Evolutionary conservation across 2,888 invertebrate species (phyloP).

Genomic region (Odontothrips loti): DNA sequence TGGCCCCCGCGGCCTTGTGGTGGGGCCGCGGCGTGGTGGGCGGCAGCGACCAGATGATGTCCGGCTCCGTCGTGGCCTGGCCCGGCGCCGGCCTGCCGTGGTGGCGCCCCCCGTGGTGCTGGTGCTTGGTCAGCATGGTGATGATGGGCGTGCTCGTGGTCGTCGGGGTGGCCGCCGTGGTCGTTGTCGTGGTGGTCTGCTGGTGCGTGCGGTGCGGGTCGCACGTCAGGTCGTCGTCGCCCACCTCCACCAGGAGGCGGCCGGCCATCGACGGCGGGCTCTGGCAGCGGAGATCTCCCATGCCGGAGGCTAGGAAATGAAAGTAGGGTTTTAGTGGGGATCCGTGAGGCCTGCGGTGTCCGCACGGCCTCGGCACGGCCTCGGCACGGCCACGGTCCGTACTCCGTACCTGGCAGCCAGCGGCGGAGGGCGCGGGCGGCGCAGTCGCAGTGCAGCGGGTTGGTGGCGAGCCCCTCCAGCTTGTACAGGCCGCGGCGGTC

Average conservation of each 20-base stretch:
- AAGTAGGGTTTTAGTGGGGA: too few relatives aligned
- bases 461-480: conserved; percentile 68
- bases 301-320: conserved; percentile 33
- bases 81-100: conserved; percentile 25
- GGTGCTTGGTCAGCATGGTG: conserved; percentile 16
- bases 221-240: conserved; percentile 77
- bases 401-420: conserved; percentile 54
- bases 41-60: conserved; percentile 86
- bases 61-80: conserved; percentile 65
- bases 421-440: conserved; percentile 71
- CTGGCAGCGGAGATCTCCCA: conserved; percentile 43
- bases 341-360: too few relatives aligned
- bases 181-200: conserved; percentile 49
- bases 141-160: conserved; percentile 31
- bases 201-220: conserved; percentile 56
- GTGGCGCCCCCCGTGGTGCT: not conserved
- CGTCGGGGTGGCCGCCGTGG: conserved; percentile 46
- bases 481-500: conserved; percentile 72
- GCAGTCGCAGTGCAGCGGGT: conserved; percentile 83
- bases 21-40: conserved; percentile 51
- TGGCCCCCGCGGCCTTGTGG: conserved; percentile 31
- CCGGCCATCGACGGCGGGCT: conserved; percentile 56
- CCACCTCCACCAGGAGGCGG: conserved; percentile 66
- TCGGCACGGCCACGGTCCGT: not conserved
- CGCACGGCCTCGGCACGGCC: not conserved